These are phyloP conservation scores for Sitobion miscanthi DNA, from an alignment of 1,140 invertebrate species.

Conservation along the genomic window DNA sequence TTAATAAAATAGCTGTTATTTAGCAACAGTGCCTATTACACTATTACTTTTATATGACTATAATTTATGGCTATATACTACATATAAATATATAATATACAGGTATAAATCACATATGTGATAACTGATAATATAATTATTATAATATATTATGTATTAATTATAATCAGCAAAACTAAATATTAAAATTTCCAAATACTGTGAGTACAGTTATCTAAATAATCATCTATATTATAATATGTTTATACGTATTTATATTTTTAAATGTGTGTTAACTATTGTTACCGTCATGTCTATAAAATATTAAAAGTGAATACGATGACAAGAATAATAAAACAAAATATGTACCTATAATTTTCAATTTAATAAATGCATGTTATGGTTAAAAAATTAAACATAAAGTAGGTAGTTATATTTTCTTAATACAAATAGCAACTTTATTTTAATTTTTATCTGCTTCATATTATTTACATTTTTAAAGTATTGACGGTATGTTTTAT, in stretches of 20 bases:
- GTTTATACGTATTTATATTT: not conserved
- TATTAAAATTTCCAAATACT: not conserved
- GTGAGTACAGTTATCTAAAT: not conserved
- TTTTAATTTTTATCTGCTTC: not conserved
- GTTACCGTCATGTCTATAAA: not conserved
- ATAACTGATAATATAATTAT: too few species aligned
- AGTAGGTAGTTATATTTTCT: not conserved
- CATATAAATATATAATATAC: too few species aligned
- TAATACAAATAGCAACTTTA: not conserved
- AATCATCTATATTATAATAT: not conserved
- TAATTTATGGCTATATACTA: too few species aligned
- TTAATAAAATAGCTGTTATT: too few species aligned
- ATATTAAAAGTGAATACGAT: not conserved
- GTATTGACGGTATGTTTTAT: not conserved
- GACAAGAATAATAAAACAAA: not conserved
- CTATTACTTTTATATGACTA: too few species aligned
- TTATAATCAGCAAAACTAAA: not conserved
- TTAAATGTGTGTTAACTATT: not conserved
- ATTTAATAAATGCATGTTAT: not conserved
- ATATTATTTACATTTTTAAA: not conserved
- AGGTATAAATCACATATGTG: not conserved
- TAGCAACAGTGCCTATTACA: too few species aligned
- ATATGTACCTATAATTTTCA: not conserved
- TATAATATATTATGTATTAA: not conserved
- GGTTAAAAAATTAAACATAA: not conserved